Conservation (phyloP, 2,888 invertebrate genomes). For the Sicus ferrugineus region DNA sequence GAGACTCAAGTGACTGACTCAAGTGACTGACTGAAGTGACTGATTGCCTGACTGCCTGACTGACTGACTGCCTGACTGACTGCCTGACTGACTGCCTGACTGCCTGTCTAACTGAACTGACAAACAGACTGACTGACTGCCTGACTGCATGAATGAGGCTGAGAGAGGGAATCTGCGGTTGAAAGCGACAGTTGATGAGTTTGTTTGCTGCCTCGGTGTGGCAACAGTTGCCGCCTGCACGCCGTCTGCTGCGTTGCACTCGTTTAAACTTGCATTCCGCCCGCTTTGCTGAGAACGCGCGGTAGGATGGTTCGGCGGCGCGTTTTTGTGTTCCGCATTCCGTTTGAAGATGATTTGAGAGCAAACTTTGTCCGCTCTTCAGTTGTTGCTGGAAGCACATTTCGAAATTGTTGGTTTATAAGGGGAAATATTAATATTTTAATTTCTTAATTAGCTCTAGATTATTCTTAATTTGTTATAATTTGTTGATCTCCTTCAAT, state of each 20-base stretch:
- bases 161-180: background rate
- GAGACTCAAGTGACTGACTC: background rate
- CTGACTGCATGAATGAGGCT: background rate
- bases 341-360: too few species aligned
- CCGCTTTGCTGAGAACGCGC: too few species aligned
- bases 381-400: too few species aligned
- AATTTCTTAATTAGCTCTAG: too few species aligned
- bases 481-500: too few species aligned
- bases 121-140: background rate
- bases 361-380: too few species aligned
- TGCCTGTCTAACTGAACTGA: background rate
- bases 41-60: background rate
- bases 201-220: conserved; percentile 3
- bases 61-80: background rate
- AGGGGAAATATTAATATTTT: too few species aligned
- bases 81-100: background rate
- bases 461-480: too few species aligned
- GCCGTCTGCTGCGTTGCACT: background rate
- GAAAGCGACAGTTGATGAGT: background rate
- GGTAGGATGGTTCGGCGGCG: too few species aligned
- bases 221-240: background rate
- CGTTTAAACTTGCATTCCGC: background rate
- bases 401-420: too few species aligned
- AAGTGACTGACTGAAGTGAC: background rate
- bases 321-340: too few species aligned